Evolutionary conservation across 1,140 invertebrate genomes (phyloP).

Genomic region (Uloborus diversus): DNA sequence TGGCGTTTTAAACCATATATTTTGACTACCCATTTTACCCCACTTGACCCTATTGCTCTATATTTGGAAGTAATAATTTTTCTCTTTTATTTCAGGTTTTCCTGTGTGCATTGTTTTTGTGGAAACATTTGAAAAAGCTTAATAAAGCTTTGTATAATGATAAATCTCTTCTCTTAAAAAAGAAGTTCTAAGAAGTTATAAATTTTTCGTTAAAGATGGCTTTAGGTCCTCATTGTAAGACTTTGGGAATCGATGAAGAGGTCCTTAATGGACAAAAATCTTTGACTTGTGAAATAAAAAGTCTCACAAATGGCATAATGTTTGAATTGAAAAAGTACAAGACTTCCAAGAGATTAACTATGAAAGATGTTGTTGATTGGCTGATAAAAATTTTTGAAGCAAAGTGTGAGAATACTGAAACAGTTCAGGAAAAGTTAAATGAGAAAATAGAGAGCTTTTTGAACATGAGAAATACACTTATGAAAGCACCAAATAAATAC

Average conservation of each 20-base stretch:
- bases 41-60: too few species aligned
- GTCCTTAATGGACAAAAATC: slow-evolving; percentile 45
- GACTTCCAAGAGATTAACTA: slow-evolving; percentile 23
- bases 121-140: too few species aligned
- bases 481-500: slow-evolving; percentile 24
- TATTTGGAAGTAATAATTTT: too few species aligned
- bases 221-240: slow-evolving; percentile 44
- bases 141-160: neutral
- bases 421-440: slow-evolving; percentile 32
- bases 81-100: neutral
- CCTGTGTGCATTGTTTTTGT: neutral
- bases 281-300: slow-evolving; percentile 39
- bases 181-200: neutral
- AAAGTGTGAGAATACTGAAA: slow-evolving; percentile 50
- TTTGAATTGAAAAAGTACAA: slow-evolving; percentile 50
- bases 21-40: too few species aligned
- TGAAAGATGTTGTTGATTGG: slow-evolving; percentile 42
- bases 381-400: slow-evolving; percentile 47
- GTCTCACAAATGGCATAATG: slow-evolving; percentile 43
- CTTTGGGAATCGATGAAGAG: slow-evolving; percentile 49
- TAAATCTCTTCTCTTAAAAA: neutral
- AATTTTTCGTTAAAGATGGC: slow-evolving; percentile 21
- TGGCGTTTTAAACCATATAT: too few species aligned
- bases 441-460: slow-evolving; percentile 31
- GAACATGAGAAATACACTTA: slow-evolving; percentile 9